These are phyloP conservation scores for Stratiomys singularior DNA, from an alignment of 2,888 invertebrate genomes.

Conservation along the genomic window DNA sequence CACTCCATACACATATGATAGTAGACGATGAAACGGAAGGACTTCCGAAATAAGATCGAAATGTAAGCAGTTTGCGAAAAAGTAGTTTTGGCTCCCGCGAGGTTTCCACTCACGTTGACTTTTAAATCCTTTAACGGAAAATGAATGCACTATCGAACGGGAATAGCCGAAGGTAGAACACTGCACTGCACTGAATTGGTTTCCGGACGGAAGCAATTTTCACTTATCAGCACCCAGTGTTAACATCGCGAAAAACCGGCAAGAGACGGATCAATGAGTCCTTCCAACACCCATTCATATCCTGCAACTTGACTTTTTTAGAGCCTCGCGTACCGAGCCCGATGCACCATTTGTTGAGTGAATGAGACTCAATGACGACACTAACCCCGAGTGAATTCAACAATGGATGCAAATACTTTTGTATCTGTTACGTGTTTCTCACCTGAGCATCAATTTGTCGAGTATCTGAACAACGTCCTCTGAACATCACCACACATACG, in stretches of 20 bases:
- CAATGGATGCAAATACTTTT: not conserved
- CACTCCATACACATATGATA: not conserved
- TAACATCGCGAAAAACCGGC: not conserved
- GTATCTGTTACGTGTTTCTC: not conserved
- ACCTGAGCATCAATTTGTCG: slow-evolving; percentile 1
- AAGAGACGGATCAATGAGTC: not conserved
- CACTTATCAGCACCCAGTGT: slow-evolving; percentile 23
- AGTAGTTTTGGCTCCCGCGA: not conserved
- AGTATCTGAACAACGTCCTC: not conserved
- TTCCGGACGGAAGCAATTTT: slow-evolving; percentile 42
- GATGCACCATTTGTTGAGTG: not conserved
- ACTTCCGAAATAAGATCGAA: not conserved
- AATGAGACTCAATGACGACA: slow-evolving; percentile 18
- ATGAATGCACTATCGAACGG: not conserved
- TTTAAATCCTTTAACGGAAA: slow-evolving; percentile 23
- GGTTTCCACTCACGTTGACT: not conserved
- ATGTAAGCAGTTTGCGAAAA: not conserved
- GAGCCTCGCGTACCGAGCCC: too few species aligned
- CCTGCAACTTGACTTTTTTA: slow-evolving; percentile 22
- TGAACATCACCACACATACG: not conserved
- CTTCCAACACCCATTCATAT: slow-evolving; percentile 8
- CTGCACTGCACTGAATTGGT: slow-evolving; percentile 35
- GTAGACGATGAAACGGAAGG: not conserved
- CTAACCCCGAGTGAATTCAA: not conserved
- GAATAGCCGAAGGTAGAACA: not conserved